phyloP scores from a whole-genome alignment of 2,113 vertebrate genomes.

The Lophochroa leadbeateri region DNA sequence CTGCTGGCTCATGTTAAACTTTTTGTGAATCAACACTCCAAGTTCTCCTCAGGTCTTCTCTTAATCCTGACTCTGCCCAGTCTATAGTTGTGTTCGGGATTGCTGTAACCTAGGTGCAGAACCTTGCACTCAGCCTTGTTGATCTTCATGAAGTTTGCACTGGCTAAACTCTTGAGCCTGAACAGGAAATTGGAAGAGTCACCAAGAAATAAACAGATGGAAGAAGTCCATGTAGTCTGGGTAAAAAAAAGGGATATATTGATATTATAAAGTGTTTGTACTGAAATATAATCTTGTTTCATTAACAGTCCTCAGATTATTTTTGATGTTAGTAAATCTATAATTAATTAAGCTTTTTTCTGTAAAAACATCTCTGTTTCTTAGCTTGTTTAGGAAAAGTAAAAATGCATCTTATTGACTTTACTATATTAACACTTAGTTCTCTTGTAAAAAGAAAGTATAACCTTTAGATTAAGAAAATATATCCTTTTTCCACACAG shows the following conservation, averaged over 20 bases:
- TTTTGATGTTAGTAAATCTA: neutral
- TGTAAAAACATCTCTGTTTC: neutral
- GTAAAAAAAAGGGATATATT: neutral
- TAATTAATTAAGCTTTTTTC: neutral
- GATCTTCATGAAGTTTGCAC: neutral
- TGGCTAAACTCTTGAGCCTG: neutral
- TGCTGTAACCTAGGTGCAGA: neutral
- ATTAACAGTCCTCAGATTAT: neutral
- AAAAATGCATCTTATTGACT: neutral
- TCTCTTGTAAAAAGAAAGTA: neutral
- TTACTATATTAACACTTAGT: neutral
- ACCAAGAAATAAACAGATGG: neutral
- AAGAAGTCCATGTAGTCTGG: neutral
- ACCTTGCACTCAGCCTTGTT: neutral
- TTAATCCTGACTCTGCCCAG: neutral
- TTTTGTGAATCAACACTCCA: neutral
- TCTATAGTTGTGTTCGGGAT: neutral
- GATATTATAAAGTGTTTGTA: neutral
- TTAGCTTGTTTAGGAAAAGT: neutral
- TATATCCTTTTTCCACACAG: neutral
- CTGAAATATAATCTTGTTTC: neutral
- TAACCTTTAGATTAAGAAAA: neutral
- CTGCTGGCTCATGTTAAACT: neutral
- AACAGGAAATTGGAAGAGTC: neutral
- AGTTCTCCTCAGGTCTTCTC: neutral